These are phyloP conservation scores for Calcarius lapponicus DNA, from an alignment of 2,797 vertebrate species.

Conservation along the genomic window DNA sequence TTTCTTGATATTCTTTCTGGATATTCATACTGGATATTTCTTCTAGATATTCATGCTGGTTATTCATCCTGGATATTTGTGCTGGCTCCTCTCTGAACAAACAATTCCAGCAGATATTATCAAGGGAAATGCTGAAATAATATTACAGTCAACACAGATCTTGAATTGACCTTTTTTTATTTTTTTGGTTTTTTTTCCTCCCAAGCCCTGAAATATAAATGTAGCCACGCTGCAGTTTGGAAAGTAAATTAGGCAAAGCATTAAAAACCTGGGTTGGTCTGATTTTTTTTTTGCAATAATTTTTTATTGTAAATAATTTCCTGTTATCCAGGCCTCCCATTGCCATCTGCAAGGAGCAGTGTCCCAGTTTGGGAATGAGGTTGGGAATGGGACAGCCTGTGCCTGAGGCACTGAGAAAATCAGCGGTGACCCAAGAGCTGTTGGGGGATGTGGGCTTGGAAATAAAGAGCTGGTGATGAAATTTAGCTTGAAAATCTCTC, in stretches of 20 bases:
- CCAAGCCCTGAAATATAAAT: not conserved
- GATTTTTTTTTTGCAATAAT: not conserved
- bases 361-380: not conserved
- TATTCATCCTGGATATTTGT: fast-evolving
- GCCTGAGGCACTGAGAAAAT: not conserved
- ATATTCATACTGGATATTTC: fast-evolving
- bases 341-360: not conserved
- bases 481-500: not conserved
- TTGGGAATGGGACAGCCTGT: not conserved
- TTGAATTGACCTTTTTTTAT: not conserved
- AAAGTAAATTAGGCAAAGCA: not conserved
- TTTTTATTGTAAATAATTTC: not conserved
- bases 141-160: not conserved
- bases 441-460: not conserved
- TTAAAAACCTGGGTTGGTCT: not conserved
- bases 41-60: not conserved
- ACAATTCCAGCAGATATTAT: not conserved
- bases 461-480: not conserved
- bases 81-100: not conserved
- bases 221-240: not conserved
- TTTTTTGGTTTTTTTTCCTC: fast-evolving
- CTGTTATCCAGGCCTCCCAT: not conserved
- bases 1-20: not conserved
- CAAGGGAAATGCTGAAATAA: constrained; percentile 17
- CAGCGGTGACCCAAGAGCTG: not conserved